phyloP scores from a whole-genome alignment of 2,797 vertebrate species.

The Crocidura indochinensis region DNA sequence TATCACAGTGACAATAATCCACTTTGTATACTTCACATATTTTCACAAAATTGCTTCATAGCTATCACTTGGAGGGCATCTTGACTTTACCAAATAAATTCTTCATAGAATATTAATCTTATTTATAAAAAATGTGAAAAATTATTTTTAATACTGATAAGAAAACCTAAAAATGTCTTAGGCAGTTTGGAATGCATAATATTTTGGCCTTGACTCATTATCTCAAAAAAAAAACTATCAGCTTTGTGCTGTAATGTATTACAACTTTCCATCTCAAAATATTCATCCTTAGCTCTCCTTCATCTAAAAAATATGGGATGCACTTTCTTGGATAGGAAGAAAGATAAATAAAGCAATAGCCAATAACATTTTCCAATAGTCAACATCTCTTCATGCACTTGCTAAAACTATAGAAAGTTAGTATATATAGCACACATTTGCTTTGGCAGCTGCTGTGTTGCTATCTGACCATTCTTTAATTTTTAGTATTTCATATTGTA shows the following conservation, averaged over 20 bases:
- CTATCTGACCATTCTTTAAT: too few relatives aligned
- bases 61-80: constrained; percentile 28
- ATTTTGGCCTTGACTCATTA: constrained; percentile 23
- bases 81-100: constrained; percentile 67
- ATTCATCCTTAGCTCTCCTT: neutral
- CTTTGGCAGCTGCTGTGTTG: neutral
- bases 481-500: too few relatives aligned
- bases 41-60: constrained; percentile 38
- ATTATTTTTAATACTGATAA: constrained; percentile 58
- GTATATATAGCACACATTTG: fast-evolving
- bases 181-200: constrained; percentile 26
- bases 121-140: constrained; percentile 63
- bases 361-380: neutral
- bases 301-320: too few relatives aligned
- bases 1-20: neutral
- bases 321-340: neutral
- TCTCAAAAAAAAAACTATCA: constrained; percentile 25
- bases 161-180: constrained; percentile 30
- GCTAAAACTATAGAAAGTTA: fast-evolving
- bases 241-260: neutral
- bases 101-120: constrained; percentile 69
- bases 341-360: neutral
- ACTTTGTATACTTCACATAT: neutral
- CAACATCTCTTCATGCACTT: neutral
- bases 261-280: constrained; percentile 33